These are phyloP conservation scores for Cyanoderma ruficeps DNA, from an alignment of 2,113 vertebrate genomes.

Conservation along the genomic window DNA sequence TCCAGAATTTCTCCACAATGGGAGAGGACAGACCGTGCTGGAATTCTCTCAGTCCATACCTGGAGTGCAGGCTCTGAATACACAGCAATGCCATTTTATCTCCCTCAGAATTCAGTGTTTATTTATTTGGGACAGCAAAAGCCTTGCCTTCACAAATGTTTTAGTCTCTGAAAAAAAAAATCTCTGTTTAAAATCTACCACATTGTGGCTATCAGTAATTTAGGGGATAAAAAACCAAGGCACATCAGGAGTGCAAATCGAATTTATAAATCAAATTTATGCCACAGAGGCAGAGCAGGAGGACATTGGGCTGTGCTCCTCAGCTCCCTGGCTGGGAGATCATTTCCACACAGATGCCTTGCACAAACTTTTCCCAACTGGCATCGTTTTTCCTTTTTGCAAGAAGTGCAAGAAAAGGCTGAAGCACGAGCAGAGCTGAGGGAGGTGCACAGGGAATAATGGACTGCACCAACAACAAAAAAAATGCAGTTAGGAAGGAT, in stretches of 20 bases:
- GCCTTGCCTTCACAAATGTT: not conserved
- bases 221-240: not conserved
- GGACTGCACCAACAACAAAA: not conserved
- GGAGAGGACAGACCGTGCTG: fast-evolving
- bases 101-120: not conserved
- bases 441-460: not conserved
- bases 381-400: not conserved
- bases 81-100: not conserved
- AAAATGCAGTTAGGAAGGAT: not conserved
- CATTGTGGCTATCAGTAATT: not conserved
- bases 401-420: not conserved
- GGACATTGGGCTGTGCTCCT: not conserved
- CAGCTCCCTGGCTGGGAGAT: not conserved
- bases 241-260: not conserved
- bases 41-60: not conserved
- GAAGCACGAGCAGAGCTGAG: not conserved
- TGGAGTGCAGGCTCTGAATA: not conserved
- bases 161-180: not conserved
- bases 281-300: not conserved
- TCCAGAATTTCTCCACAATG: fast-evolving
- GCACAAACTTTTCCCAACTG: not conserved
- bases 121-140: not conserved
- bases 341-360: not conserved
- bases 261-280: not conserved
- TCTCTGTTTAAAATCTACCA: not conserved